Base-by-base conservation (phyloP, 2,113 vertebrate genomes). In the Nannospalax galili region DNA sequence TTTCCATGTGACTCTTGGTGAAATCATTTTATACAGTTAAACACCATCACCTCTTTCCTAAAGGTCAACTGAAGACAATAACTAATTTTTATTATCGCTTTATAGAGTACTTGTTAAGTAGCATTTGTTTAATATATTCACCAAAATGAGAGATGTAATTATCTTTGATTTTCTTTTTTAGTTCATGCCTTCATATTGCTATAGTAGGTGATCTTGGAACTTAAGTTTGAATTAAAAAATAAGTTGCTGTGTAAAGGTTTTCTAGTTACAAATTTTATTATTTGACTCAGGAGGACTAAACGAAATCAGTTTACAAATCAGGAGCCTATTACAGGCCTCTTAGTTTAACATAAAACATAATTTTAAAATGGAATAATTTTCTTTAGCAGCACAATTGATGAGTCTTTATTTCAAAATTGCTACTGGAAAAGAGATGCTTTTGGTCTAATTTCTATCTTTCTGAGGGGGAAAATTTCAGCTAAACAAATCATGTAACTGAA, bases 341-440 rank as follows among this genome's bases (percentile, higher is more conserved):
- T 78, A 88, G 15, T 91, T 97, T 94, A 92, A 88, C 32, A 80
- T 56, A 85, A 85, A 93, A 28, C 2, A 28, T 95, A 88, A 88
- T 82, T 67, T 73, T 48, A 8, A 84, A 52, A 72, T 72, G 96
- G 48, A 95, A 93, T 97, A 64, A 94, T n/a, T 78, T 89, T n/a
- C 30, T 64, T 79, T 48, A 86, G 3, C 48, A 78, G 6, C 7
- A 97, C n/a, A 96, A 3, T 3, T 45, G 26, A 84, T 82, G 12
- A 78, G 22, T n/a, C 82, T 70, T 84, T 85, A 64, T 96, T 97
- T 96, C 81, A 92, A 32, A 88, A 74, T 15, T 40, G 12, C 0
- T 1, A 82, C 10, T n/a, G 4, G 11, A 26, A 0, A 69, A 26
- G 1, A 78, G n/a, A 78, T 20, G 42, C 10, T 69, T 77, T 84